Conservation (phyloP, 2,113 vertebrate genomes). For the Lophura nycthemera region DNA sequence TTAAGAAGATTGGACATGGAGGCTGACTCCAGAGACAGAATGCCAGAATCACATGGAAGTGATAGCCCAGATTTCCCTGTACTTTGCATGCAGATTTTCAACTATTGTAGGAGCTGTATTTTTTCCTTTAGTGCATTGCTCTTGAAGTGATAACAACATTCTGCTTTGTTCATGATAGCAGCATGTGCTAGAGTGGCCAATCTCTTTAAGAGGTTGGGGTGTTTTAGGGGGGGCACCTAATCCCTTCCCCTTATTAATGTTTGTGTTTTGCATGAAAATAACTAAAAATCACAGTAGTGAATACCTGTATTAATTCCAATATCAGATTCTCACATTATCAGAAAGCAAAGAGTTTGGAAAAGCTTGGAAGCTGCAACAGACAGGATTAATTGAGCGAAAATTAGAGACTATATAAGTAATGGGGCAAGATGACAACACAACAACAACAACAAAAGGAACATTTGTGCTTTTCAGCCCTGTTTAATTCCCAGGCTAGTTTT, state of each 20-base stretch:
- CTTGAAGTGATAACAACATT: not conserved
- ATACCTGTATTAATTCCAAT: not conserved
- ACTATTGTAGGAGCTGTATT: not conserved
- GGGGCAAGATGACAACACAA: not conserved
- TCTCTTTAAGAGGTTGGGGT: not conserved
- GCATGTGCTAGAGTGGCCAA: not conserved
- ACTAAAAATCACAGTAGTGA: not conserved
- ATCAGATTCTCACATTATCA: not conserved
- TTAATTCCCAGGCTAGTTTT: not conserved
- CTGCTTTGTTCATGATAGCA: not conserved
- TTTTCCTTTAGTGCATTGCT: not conserved
- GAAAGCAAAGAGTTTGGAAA: not conserved
- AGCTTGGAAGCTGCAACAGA: not conserved
- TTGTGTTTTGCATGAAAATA: constrained; percentile 13
- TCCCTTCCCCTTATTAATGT: constrained; percentile 2
- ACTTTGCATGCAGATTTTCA: not conserved
- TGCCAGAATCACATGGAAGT: not conserved
- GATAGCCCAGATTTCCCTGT: not conserved
- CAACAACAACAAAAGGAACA: too few species aligned
- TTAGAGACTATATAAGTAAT: not conserved
- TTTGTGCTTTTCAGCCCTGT: not conserved
- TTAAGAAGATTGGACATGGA: not conserved
- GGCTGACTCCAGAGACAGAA: not conserved
- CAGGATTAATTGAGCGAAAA: not conserved
- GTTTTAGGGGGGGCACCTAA: not conserved